Percentiles rank a stretch among this genome's conserved stretches.
These are phyloP conservation scores for Steatocranus sp. DNA, from an alignment of 2,797 vertebrate genomes.

Conservation along the genomic window DNA sequence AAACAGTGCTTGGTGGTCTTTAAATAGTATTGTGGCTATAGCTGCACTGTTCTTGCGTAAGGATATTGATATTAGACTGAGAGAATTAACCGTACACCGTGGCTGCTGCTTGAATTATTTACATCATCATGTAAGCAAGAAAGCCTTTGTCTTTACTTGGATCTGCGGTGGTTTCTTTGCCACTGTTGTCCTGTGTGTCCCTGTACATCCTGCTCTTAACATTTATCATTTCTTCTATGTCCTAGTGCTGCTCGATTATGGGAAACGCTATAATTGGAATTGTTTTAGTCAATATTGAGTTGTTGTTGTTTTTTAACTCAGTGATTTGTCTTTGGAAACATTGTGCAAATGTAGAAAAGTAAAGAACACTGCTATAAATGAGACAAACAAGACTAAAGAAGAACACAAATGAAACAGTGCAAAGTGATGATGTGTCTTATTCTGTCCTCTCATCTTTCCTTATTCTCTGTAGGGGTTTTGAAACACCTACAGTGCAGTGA, in stretches of 20 bases:
- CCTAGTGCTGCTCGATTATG: neutral
- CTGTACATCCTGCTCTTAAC: neutral
- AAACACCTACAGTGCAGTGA: neutral
- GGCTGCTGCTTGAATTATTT: conserved; percentile 4
- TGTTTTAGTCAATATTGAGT: neutral
- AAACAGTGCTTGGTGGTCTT: neutral
- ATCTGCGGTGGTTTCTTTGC: neutral
- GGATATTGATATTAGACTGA: neutral
- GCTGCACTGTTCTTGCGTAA: neutral
- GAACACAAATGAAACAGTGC: neutral
- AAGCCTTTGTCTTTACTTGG: neutral
- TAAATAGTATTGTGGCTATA: neutral
- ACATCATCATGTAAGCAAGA: neutral
- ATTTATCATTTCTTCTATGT: neutral
- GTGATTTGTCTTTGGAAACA: neutral
- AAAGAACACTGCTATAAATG: neutral
- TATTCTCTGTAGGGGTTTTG: neutral
- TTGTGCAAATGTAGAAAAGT: neutral
- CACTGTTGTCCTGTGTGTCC: neutral
- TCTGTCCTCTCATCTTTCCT: neutral
- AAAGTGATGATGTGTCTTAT: neutral
- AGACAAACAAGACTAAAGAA: neutral
- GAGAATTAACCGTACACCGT: neutral
- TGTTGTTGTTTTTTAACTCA: neutral
- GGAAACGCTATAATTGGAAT: neutral